Evolutionary conservation across 2,888 invertebrate species (phyloP).

Genomic region (Cyaniris semiargus): DNA sequence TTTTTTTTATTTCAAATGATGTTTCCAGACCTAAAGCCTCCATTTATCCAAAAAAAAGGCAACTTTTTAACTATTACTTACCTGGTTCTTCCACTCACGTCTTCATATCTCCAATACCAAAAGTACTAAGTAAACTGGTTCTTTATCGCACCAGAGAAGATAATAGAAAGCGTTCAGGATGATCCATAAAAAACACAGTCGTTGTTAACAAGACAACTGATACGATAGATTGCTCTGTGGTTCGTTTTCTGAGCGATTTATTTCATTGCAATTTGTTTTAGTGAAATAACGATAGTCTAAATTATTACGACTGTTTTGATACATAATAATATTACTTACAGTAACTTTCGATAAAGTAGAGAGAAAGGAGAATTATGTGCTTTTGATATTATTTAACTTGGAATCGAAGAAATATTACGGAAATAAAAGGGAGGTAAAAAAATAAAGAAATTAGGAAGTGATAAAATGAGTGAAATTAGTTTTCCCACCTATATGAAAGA

Average conservation of each 20-base stretch:
- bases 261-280: background rate
- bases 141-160: constrained; percentile 44
- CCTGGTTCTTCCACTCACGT: too few relatives aligned
- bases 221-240: background rate
- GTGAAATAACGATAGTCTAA: background rate
- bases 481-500: background rate
- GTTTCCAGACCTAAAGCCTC: too few relatives aligned
- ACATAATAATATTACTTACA: too few relatives aligned
- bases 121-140: constrained; percentile 47
- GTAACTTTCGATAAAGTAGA: too few relatives aligned
- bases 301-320: too few relatives aligned
- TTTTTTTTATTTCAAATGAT: too few relatives aligned
- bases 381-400: too few relatives aligned
- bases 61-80: too few relatives aligned
- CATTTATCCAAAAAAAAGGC: too few relatives aligned
- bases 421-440: too few relatives aligned
- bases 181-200: background rate
- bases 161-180: constrained; percentile 35
- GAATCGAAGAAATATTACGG: too few relatives aligned
- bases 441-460: background rate
- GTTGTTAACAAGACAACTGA: constrained; percentile 25
- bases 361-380: too few relatives aligned
- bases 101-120: constrained; percentile 43
- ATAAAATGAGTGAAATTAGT: background rate
- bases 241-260: background rate